Percentiles rank a stretch among this genome's conserved stretches.
Conservation (phyloP, 2,797 vertebrate species). For the Typhlichthys eigenmanni region DNA sequence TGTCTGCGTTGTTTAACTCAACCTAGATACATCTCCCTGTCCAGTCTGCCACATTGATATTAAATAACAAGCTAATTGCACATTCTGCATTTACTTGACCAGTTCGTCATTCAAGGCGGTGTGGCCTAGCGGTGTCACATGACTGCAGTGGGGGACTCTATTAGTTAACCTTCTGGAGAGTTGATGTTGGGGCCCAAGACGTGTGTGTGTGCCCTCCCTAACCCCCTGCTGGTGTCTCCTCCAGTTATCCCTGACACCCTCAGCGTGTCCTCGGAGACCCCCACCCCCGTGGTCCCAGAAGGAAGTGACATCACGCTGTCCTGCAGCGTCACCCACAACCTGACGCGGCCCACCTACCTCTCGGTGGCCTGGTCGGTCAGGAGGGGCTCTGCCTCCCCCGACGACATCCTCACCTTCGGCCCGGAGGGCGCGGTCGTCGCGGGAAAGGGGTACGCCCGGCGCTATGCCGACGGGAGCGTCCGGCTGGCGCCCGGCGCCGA, state of each 20-base stretch:
- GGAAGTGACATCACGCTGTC: conserved; percentile 84
- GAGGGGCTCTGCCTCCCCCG: conserved; percentile 41
- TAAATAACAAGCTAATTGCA: no score
- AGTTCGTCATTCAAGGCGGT: no score
- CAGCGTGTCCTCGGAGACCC: conserved; percentile 61
- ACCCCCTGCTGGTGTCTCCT: conserved; percentile 6
- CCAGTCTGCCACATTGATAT: not conserved
- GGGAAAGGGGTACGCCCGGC: conserved; percentile 70
- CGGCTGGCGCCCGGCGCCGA: conserved; percentile 78
- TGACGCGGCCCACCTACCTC: conserved; percentile 83
- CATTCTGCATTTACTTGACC: no score
- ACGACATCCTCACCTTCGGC: conserved; percentile 82
- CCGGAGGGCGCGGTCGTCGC: conserved; percentile 80
- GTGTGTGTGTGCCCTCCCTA: not conserved
- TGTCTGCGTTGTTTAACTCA: not conserved
- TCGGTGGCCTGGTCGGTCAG: conserved; percentile 86
- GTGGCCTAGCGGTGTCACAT: no score
- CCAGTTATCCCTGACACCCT: conserved; percentile 90
- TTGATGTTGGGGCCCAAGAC: no score
- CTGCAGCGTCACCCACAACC: conserved; percentile 77
- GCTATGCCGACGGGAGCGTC: conserved; percentile 81
- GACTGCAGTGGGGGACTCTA: no score
- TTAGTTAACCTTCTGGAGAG: no score
- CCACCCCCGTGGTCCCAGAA: conserved; percentile 63
- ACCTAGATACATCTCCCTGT: not conserved